Percentiles rank a stretch among this genome's conserved stretches.
Evolutionary conservation across 2,888 invertebrate species (phyloP).

Genomic region (Caenorhabditis sulstoni): DNA sequence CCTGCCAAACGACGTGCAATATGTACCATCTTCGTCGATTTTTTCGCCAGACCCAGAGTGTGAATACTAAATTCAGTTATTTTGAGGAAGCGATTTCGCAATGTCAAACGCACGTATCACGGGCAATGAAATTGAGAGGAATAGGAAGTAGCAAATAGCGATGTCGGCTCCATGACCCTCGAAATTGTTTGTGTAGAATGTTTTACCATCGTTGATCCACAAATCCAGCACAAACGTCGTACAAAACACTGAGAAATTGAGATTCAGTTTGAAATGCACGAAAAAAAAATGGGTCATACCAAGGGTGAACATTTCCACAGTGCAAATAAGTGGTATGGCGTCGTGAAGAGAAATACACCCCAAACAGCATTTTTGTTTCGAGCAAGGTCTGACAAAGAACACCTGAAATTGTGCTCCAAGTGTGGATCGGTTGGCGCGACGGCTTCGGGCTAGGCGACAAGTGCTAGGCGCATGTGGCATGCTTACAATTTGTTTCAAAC

Average conservation of each 20-base stretch:
- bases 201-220: constrained; percentile 62
- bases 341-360: constrained; percentile 66
- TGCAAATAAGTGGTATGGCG: constrained; percentile 68
- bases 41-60: constrained; percentile 55
- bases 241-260: constrained; percentile 23
- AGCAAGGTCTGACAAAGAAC: constrained; percentile 64
- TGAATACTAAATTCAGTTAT: constrained; percentile 37
- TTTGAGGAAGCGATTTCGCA: background rate
- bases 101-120: constrained; percentile 50
- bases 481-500: background rate
- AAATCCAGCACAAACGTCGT: constrained; percentile 63
- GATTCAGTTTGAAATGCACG: no score
- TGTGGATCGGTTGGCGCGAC: no score
- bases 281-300: constrained; percentile 7
- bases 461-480: no score
- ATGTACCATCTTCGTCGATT: constrained; percentile 46
- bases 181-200: constrained; percentile 63
- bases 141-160: constrained; percentile 34
- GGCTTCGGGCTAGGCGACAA: background rate
- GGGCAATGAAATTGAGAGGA: constrained; percentile 41
- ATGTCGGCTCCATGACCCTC: constrained; percentile 62
- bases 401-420: constrained; percentile 43
- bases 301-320: constrained; percentile 56
- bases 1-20: constrained; percentile 64
- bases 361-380: constrained; percentile 66